phyloP scores from a whole-genome alignment of 2,797 vertebrate species.

The Arctocebus calabarensis region DNA sequence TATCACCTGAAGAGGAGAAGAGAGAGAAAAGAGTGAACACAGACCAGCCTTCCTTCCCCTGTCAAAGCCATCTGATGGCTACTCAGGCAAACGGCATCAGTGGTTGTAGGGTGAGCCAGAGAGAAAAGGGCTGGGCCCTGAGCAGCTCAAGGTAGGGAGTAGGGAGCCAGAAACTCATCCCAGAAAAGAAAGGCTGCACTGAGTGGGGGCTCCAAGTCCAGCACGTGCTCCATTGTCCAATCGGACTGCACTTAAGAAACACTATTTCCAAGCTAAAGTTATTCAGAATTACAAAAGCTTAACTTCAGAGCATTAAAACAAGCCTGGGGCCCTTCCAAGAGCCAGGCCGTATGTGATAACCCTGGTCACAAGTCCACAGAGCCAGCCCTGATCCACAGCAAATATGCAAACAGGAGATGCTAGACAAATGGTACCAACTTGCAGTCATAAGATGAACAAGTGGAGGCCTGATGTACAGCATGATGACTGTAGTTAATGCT shows the following conservation, averaged over 20 bases:
- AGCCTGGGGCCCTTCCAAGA: not conserved
- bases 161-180: not conserved
- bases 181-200: not conserved
- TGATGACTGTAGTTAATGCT: not conserved
- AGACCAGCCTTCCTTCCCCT: not conserved
- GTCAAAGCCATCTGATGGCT: not conserved
- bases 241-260: not conserved
- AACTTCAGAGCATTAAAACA: not conserved
- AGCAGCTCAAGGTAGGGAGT: not conserved
- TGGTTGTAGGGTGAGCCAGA: not conserved
- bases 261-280: not conserved
- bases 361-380: not conserved
- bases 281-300: not conserved
- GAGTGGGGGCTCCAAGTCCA: not conserved
- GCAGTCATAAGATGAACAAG: not conserved
- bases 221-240: not conserved
- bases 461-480: not conserved
- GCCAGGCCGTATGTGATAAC: not conserved
- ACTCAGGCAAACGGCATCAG: not conserved
- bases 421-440: not conserved
- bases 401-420: not conserved
- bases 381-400: not conserved
- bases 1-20: not conserved
- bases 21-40: not conserved
- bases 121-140: not conserved